Evolutionary conservation across 1,140 invertebrate species (phyloP).

Genomic region (Zaprionus lachaisei): DNA sequence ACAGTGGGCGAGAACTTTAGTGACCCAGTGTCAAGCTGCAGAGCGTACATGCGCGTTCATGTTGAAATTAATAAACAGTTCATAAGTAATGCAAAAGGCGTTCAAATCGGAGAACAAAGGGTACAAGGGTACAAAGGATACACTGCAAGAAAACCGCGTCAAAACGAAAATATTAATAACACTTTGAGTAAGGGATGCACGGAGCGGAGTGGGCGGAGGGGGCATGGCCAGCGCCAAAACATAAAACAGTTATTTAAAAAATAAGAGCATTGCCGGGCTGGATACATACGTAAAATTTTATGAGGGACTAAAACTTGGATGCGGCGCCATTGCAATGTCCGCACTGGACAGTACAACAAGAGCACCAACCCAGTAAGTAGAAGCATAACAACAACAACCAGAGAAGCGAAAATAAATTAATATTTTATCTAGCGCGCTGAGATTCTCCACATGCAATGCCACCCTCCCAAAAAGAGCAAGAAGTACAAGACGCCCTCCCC

Average conservation of each 20-base stretch:
- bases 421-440: conserved; percentile 82
- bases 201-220: neutral
- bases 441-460: conserved; percentile 65
- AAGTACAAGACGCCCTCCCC: conserved; percentile 6
- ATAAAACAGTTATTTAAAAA: conserved; percentile 76
- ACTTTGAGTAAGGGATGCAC: neutral
- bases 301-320: conserved; percentile 71
- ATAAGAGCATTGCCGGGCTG: conserved; percentile 48
- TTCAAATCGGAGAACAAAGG: conserved; percentile 50
- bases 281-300: conserved; percentile 76
- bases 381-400: conserved; percentile 34
- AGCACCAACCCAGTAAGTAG: conserved; percentile 25
- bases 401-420: conserved; percentile 72
- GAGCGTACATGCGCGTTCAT: conserved; percentile 41
- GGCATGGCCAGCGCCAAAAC: conserved; percentile 34
- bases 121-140: neutral
- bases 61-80: conserved; percentile 68
- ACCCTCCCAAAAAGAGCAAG: conserved; percentile 31
- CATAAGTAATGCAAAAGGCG: conserved; percentile 68
- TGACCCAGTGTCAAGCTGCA: conserved; percentile 41
- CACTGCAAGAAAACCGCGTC: conserved; percentile 39
- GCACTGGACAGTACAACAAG: conserved; percentile 25
- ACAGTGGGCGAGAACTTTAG: conserved; percentile 25
- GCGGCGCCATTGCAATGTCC: conserved; percentile 52
- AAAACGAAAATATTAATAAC: conserved; percentile 79